Evolutionary conservation across 2,888 invertebrate species (phyloP).

Genomic region (Caenorhabditis macrosperma): DNA sequence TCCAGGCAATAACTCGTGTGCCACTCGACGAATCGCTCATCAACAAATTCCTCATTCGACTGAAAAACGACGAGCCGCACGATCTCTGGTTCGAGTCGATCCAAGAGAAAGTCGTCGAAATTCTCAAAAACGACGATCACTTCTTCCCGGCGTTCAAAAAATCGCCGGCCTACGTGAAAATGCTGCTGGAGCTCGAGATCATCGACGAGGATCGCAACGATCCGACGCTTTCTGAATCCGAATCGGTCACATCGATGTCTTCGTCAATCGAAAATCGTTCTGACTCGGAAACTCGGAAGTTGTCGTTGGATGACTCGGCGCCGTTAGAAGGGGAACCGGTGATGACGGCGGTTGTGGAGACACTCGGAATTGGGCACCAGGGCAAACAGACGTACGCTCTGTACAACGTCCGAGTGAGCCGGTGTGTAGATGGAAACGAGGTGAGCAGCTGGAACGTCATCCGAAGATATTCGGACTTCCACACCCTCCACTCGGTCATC

Average conservation of each 20-base stretch:
- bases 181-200: slow-evolving; percentile 86
- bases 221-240: slow-evolving; percentile 37
- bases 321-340: slow-evolving; percentile 54
- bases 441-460: slow-evolving; percentile 88
- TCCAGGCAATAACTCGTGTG: slow-evolving; percentile 84
- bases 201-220: slow-evolving; percentile 81
- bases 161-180: slow-evolving; percentile 85
- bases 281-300: not conserved
- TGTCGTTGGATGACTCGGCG: slow-evolving; percentile 1
- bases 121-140: slow-evolving; percentile 83
- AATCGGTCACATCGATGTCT: slow-evolving; percentile 39
- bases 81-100: slow-evolving; percentile 91
- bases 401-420: slow-evolving; percentile 76
- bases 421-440: slow-evolving; percentile 60
- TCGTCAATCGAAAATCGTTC: slow-evolving; percentile 36
- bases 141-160: slow-evolving; percentile 86
- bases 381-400: slow-evolving; percentile 75
- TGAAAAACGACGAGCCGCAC: slow-evolving; percentile 85
- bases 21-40: slow-evolving; percentile 85
- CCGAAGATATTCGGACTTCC: slow-evolving; percentile 93
- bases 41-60: slow-evolving; percentile 84
- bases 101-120: slow-evolving; percentile 82
- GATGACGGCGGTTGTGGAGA: slow-evolving; percentile 70
- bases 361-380: slow-evolving; percentile 79
- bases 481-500: slow-evolving; percentile 89